Conservation (phyloP, 2,797 vertebrate species). For the Simalia tracyae region DNA sequence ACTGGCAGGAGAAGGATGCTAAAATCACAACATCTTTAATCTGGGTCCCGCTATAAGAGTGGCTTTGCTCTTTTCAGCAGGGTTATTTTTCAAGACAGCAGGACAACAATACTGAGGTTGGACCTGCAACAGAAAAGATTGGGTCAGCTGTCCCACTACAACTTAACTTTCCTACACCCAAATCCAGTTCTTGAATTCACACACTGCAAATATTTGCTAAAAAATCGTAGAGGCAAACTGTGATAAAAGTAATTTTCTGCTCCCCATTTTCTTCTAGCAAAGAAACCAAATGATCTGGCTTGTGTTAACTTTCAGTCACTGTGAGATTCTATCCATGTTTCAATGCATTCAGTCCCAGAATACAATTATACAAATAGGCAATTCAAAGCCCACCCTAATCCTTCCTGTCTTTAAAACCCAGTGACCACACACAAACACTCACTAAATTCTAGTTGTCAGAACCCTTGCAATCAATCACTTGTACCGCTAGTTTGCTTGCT, state of each 20-base stretch:
- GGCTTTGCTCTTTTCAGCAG: neutral
- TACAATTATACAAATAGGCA: neutral
- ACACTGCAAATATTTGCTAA: neutral
- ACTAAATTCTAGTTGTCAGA: neutral
- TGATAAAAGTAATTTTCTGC: neutral
- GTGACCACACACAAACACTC: neutral
- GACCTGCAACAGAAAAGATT: neutral
- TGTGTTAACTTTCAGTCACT: neutral
- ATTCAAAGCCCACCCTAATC: neutral
- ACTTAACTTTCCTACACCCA: no score
- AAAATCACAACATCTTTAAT: neutral
- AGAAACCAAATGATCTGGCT: neutral
- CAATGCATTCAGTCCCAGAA: neutral
- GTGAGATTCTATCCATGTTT: neutral
- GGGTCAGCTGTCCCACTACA: neutral
- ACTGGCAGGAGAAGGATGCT: neutral
- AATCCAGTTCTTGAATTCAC: neutral
- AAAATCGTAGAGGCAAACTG: neutral
- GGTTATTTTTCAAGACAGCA: neutral
- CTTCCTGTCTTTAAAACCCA: accelerated
- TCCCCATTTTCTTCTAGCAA: neutral
- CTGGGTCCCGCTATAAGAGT: neutral
- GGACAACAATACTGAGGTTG: neutral
- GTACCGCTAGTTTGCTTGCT: no score
- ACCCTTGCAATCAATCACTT: no score